These are phyloP conservation scores for Hydractinia symbiolongicarpus DNA, from an alignment of 30 jellyfish, hydroid and myxozoan genomes.

Conservation along the genomic window DNA sequence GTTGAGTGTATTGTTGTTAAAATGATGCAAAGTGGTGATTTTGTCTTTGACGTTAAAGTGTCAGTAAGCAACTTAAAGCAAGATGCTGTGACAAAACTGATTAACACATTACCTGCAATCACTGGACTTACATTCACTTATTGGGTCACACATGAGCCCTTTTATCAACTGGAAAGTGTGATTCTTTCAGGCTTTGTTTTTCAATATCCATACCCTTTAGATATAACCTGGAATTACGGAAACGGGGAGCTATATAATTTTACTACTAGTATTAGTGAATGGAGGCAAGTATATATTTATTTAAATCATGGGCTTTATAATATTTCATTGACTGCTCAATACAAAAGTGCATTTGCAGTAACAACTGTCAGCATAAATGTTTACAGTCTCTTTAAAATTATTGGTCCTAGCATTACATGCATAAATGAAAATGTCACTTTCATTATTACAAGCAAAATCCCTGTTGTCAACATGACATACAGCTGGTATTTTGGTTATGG, in stretches of 20 bases:
- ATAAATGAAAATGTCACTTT: not conserved
- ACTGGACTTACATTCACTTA: slow-evolving; percentile 10
- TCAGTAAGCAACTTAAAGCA: not conserved
- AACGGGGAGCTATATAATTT: not conserved
- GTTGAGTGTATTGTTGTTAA: not conserved
- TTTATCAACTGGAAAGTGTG: not conserved
- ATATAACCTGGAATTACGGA: not conserved
- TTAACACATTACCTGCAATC: not conserved
- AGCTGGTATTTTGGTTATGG: slow-evolving; percentile 7
- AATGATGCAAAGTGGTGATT: not conserved
- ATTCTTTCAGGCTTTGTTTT: not conserved
- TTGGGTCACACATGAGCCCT: too few species aligned
- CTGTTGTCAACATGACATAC: not conserved
- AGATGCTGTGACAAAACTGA: not conserved
- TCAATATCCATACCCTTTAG: not conserved
- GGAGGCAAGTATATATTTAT: not conserved
- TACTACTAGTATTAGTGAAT: not conserved
- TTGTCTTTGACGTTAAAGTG: not conserved
- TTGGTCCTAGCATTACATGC: not conserved
- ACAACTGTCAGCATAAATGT: not conserved
- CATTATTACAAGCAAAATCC: not conserved
- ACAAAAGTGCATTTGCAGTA: not conserved
- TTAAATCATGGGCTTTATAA: not conserved
- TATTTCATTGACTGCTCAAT: slow-evolving; percentile 1
- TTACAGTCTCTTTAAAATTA: not conserved